These are phyloP conservation scores for Gymnocheta viridis DNA, from an alignment of 2,888 invertebrate species.

Conservation along the genomic window DNA sequence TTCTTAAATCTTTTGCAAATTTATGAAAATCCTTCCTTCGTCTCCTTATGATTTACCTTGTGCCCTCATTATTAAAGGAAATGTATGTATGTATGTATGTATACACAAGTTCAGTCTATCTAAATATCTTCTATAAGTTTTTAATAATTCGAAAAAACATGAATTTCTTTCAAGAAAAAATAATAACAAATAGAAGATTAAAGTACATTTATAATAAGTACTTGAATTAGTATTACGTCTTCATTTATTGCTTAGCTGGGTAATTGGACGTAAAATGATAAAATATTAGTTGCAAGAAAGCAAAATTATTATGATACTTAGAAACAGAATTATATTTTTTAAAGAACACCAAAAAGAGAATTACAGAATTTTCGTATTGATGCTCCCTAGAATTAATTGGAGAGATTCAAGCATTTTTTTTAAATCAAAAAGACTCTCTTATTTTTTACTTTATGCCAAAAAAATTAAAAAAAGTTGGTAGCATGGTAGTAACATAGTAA, in stretches of 20 bases:
- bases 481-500: no score
- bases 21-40: not conserved
- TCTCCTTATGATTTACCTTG: not conserved
- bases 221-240: not conserved
- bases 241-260: not conserved
- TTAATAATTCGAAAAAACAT: not conserved
- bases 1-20: not conserved
- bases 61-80: not conserved
- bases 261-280: not conserved
- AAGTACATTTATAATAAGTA: not conserved
- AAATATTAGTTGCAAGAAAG: not conserved
- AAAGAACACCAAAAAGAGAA: no score
- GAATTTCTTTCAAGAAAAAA: not conserved
- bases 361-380: no score
- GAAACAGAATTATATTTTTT: not conserved
- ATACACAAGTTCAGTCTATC: not conserved
- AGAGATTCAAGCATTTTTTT: no score
- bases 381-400: no score
- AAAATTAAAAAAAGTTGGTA: no score
- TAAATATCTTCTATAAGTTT: not conserved
- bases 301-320: not conserved
- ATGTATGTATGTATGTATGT: no score
- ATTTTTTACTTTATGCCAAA: no score
- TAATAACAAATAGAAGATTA: not conserved
- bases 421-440: no score